These are phyloP conservation scores for Mesorhabditis sp. DNA, from an alignment of 2,888 invertebrate genomes.

Conservation along the genomic window DNA sequence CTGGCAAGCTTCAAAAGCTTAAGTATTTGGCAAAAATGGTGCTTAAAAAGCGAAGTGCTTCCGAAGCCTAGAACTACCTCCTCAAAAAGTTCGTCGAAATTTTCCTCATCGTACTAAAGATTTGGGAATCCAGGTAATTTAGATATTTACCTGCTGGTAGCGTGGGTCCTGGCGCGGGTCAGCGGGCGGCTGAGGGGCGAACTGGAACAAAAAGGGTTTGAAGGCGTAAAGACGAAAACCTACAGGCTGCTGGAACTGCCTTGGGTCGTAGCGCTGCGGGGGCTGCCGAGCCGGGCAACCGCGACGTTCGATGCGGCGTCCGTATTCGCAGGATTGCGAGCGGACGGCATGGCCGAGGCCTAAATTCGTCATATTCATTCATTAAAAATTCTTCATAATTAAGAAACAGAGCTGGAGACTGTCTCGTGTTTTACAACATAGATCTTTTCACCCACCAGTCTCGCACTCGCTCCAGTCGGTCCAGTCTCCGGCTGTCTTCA, in stretches of 20 bases:
- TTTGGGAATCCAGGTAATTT: not conserved
- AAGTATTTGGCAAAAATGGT: not conserved
- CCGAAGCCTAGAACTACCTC: not conserved
- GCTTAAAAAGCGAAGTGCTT: not conserved
- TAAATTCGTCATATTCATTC: not conserved
- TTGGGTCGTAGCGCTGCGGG: slow-evolving; percentile 23
- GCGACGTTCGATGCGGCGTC: slow-evolving; percentile 45
- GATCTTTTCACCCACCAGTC: slow-evolving; percentile 15
- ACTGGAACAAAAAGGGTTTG: not conserved
- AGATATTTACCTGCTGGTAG: not conserved
- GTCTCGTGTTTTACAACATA: not conserved
- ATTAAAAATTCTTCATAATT: not conserved
- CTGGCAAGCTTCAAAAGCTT: not conserved
- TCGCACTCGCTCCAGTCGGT: slow-evolving; percentile 43
- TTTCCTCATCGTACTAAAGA: too few relatives aligned
- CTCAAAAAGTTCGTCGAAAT: not conserved
- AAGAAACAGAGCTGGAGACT: not conserved
- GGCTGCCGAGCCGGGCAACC: slow-evolving; percentile 47
- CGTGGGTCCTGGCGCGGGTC: not conserved
- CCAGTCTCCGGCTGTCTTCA: slow-evolving; percentile 36
- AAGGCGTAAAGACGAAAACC: not conserved
- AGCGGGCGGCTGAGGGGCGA: slow-evolving; percentile 5
- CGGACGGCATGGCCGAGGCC: slow-evolving; percentile 31
- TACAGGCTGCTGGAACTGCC: not conserved
- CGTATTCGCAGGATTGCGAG: slow-evolving; percentile 47